Percentiles rank a stretch among this genome's conserved stretches.
These are phyloP conservation scores for Lithophane ornitopus DNA, from an alignment of 2,888 invertebrate species.

Conservation along the genomic window DNA sequence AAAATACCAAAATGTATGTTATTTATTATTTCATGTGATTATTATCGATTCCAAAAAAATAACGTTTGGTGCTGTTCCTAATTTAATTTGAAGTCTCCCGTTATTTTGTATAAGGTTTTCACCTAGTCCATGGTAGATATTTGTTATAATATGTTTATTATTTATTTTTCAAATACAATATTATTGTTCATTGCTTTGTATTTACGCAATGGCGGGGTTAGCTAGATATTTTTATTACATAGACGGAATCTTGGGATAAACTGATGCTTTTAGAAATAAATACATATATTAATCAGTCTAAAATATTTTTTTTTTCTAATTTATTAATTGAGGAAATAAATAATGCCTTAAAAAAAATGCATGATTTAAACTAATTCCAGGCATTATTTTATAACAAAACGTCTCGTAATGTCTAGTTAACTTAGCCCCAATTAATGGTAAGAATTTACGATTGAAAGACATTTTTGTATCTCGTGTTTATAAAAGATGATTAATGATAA, in stretches of 20 bases:
- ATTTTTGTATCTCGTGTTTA: constrained; percentile 74
- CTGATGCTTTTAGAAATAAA: constrained; percentile 16
- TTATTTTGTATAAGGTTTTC: constrained; percentile 54
- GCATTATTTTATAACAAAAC: constrained; percentile 27
- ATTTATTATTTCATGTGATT: constrained; percentile 65
- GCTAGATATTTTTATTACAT: constrained; percentile 11
- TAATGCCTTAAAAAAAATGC: not conserved
- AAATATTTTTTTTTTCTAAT: not conserved
- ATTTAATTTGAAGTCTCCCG: constrained; percentile 59
- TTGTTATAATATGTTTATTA: constrained; percentile 53
- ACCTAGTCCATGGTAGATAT: constrained; percentile 66
- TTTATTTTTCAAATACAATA: constrained; percentile 55
- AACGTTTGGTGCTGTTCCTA: constrained; percentile 74
- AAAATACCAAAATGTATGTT: constrained; percentile 59
- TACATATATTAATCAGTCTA: not conserved
- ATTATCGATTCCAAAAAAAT: constrained; percentile 68
- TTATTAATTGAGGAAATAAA: not conserved
- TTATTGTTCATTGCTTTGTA: constrained; percentile 68
- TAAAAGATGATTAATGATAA: constrained; percentile 68
- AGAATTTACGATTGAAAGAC: constrained; percentile 74
- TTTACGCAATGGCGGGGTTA: constrained; percentile 58
- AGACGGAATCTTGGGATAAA: constrained; percentile 6
- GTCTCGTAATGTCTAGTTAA: constrained; percentile 40
- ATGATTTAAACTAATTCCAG: not conserved
- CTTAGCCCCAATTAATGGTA: constrained; percentile 59